Base-by-base conservation (phyloP, 2,113 vertebrate species). In the Turdus rufiventris region DNA sequence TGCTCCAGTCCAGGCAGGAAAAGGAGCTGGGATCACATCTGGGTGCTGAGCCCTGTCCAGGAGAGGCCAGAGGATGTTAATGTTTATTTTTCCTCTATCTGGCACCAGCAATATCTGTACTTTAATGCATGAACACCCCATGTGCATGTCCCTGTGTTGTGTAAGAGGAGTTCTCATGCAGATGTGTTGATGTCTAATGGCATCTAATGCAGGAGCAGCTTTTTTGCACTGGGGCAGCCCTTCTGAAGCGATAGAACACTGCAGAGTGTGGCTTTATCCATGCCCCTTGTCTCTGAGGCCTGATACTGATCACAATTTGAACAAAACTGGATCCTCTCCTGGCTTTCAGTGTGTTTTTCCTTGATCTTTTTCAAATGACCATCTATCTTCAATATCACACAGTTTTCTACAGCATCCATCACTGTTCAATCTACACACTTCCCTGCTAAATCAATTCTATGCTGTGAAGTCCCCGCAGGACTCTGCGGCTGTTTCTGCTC, bases 401-500 rank as follows among this genome's bases (percentile, higher is more conserved):
- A 53, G 38, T 91, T 91, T 91, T 90, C 91, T 85, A 23, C 28
- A 74, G 56, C 89, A 97, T 96, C 89, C 82, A 93, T 96, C 95
- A 94, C 85, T 96, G 88, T 90, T 91, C 81, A 91, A 71, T 94
- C 88, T 77, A 21, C 67, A 89, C 63, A 80, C 63, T 96, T 95
- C 89, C 56, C 88, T 93, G 89, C 63, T 95, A 96, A 96, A 96
- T 97, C 94, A 96, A 74, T 94, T 94, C 63, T 92, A 3, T 1
- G 16, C 38, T 94, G 60, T 91, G 63, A 90, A 91, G 94, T 93
- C 88, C 91, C 95, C 0, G 1, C 77, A 95, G 93, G 91, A 96
- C 89, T 94, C 51, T 63, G 60, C 1, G 78, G 93, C 85, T 96
- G 94, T 95, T 96, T 96, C 94, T 88, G 78, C 89, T 97, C 91